Evolutionary conservation across 2,797 vertebrate species (phyloP).

Genomic region (Helicolenus hilgendorfi): DNA sequence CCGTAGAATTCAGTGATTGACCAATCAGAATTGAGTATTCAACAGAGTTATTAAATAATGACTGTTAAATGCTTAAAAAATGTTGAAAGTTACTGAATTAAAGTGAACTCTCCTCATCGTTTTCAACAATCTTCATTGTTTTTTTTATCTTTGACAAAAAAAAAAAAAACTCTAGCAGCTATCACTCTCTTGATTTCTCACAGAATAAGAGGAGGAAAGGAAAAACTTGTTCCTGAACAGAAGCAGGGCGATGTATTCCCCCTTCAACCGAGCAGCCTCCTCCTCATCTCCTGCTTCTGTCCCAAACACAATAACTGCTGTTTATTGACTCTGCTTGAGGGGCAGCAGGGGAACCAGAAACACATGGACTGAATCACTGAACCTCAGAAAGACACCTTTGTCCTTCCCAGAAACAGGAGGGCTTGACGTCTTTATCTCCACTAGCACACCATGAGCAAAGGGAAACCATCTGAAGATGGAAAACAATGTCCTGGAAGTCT

Average conservation of each 20-base stretch:
- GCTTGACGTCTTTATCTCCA: slow-evolving; percentile 79
- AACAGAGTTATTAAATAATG: background rate
- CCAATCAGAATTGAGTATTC: too few relatives aligned
- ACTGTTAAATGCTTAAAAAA: background rate
- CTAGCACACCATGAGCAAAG: slow-evolving; percentile 76
- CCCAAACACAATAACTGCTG: slow-evolving; percentile 83
- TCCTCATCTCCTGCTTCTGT: slow-evolving; percentile 63
- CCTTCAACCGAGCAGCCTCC: slow-evolving; percentile 29
- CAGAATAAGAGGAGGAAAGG: slow-evolving; percentile 10
- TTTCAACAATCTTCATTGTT: background rate
- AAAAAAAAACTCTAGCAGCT: background rate
- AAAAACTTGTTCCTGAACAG: slow-evolving; percentile 40
- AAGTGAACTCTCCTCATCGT: background rate
- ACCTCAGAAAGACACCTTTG: slow-evolving; percentile 83
- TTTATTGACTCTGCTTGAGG: slow-evolving; percentile 85
- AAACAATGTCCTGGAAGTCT: slow-evolving; percentile 87
- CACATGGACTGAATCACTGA: slow-evolving; percentile 81
- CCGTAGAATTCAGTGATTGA: too few relatives aligned
- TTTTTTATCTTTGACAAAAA: background rate
- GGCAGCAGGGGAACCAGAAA: slow-evolving; percentile 75
- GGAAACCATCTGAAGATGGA: slow-evolving; percentile 77
- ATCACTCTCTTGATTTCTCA: background rate
- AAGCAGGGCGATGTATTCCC: slow-evolving; percentile 54
- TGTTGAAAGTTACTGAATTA: background rate
- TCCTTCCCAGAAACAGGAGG: slow-evolving; percentile 83